Evolutionary conservation across 2,888 invertebrate genomes (phyloP), one percentile per base, ranked within the genome.

Genomic region (Morpho achilles): DNA sequence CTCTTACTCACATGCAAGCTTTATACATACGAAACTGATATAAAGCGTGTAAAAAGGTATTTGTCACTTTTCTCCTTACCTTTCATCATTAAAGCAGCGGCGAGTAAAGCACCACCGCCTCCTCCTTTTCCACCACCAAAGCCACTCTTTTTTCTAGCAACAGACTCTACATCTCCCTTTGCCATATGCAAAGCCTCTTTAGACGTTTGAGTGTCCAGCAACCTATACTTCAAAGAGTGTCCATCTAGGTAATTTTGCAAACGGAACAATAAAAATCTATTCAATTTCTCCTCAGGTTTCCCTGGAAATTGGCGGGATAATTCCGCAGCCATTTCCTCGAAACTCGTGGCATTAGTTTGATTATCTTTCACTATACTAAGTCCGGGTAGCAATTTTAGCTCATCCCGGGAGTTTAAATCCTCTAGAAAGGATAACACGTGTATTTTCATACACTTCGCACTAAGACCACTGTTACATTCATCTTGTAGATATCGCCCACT

Each of bases 351-450:
- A 49, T 71, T 73, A 0, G 82, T 80, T n/a, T 72, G 70, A 58
- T 91, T 90, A 68, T 95, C 95, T 62, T 93, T 94, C 8, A 96
- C 93, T 39, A 96, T 93, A 66, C 94, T 94, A n/a, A 96, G 88
- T 62, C 96, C 96, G 0, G 96, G 95, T 7, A 95, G 73, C 8
- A 96, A 91, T 62, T 91, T 92, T 6, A 95, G 91, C 76, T 95
- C 93, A 69, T 94, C 92, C 66, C 93, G 93, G 73, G 94, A 94
- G 67, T 94, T 93, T 42, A 96, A 74, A 51, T 94, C 93, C 74
- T 96, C 96, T 64, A 96, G 91, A 72, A 96, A 93, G 5, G 94
- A 94, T 1, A 96, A 92, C 50, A 95, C 93, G 70, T 96, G 96
- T 62, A 96, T 86, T 75, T 96, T 96, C 45, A 96, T 82, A 73